A percentile compares a stretch with the other conserved stretches of the same genome.
These are phyloP conservation scores for Tribolium castaneum DNA, from an alignment of 1,140 invertebrate genomes.

Conservation along the genomic window DNA sequence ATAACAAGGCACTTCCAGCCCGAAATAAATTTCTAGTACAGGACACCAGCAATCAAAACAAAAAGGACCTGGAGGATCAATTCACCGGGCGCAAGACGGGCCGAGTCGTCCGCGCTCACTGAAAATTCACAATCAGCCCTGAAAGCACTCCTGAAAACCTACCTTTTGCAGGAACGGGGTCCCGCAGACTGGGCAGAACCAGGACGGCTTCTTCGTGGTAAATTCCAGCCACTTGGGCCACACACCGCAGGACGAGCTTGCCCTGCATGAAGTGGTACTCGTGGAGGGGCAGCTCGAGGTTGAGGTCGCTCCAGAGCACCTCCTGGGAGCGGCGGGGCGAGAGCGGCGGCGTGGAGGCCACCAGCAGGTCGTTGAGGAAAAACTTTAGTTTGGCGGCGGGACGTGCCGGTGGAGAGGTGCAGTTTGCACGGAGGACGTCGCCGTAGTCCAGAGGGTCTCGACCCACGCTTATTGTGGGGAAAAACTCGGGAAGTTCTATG, in stretches of 20 bases:
- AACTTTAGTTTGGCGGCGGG: conserved; percentile 79
- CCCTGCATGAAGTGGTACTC: conserved; percentile 63
- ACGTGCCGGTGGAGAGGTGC: conserved; percentile 77
- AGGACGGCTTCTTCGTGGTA: conserved; percentile 68
- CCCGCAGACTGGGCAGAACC: conserved; percentile 66
- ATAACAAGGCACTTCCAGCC: background rate
- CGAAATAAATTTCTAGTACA: background rate
- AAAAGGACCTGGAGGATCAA: background rate
- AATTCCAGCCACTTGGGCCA: conserved; percentile 67
- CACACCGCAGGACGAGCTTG: conserved; percentile 66
- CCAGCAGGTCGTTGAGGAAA: conserved; percentile 79
- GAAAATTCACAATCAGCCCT: background rate
- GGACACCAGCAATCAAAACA: conserved; percentile 13
- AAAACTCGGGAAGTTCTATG: conserved; percentile 70
- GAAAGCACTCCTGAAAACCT: background rate
- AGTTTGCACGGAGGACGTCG: conserved; percentile 79
- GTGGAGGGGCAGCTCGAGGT: conserved; percentile 56
- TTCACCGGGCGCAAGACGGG: background rate
- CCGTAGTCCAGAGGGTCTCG: conserved; percentile 64
- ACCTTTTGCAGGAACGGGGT: conserved; percentile 71
- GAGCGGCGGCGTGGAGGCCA: conserved; percentile 61
- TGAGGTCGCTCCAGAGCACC: conserved; percentile 60
- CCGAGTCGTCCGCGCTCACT: conserved; percentile 34
- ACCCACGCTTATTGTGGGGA: conserved; percentile 67
- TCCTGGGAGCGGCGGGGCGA: conserved; percentile 47